Evolutionary conservation across 1,140 invertebrate species (phyloP).

Genomic region (Cotesia typhae): DNA sequence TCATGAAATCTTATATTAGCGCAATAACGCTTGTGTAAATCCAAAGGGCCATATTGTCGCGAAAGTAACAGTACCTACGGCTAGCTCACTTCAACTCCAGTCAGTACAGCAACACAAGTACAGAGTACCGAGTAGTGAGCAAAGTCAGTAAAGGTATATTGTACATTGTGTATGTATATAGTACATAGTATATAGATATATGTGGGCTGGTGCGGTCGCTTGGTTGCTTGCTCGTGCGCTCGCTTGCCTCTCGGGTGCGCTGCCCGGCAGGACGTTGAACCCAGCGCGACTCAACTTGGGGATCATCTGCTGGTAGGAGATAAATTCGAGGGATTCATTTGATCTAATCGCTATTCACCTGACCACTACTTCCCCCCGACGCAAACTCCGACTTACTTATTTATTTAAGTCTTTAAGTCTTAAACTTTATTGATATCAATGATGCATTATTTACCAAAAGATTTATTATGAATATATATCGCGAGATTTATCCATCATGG

Average conservation of each 20-base stretch:
- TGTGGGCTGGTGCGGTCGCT: constrained; percentile 34
- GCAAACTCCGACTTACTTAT: too few species aligned
- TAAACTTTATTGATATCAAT: too few species aligned
- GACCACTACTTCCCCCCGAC: background rate
- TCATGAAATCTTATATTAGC: too few species aligned
- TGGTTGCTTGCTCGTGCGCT: constrained; percentile 14
- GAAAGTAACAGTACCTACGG: constrained; percentile 62
- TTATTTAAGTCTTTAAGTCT: too few species aligned
- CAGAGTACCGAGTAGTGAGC: constrained; percentile 24
- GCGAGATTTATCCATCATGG: too few species aligned
- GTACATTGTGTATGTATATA: too few species aligned
- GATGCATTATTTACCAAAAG: too few species aligned
- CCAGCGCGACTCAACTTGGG: constrained; percentile 65
- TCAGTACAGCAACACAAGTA: too few species aligned
- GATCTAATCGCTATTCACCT: constrained; percentile 20
- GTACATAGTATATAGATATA: background rate
- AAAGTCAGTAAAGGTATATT: constrained; percentile 4
- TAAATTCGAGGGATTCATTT: background rate
- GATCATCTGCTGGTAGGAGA: constrained; percentile 61
- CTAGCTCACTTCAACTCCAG: constrained; percentile 53
- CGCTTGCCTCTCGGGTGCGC: constrained; percentile 57
- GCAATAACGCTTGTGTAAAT: constrained; percentile 1
- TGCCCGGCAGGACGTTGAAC: constrained; percentile 65
- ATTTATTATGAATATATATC: too few species aligned
- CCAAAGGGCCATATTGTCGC: constrained; percentile 43